Percentiles rank a stretch among this genome's conserved stretches.
phyloP scores from a whole-genome alignment of 2,797 vertebrate species.

The Manis crassicaudata region DNA sequence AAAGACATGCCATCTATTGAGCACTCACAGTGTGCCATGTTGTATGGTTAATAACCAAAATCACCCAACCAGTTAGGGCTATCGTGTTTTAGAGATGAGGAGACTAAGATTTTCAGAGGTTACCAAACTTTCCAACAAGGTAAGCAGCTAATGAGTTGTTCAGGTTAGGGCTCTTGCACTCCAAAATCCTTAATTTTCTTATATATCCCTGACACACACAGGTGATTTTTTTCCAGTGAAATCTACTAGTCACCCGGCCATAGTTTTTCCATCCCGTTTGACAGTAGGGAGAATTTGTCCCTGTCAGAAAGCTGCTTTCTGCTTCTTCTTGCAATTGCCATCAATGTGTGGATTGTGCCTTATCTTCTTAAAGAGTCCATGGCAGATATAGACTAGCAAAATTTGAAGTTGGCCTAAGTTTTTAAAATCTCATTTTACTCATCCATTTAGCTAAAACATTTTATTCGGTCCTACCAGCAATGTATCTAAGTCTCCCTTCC shows the following conservation, averaged over 20 bases:
- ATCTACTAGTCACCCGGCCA: not conserved
- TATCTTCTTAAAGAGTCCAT: not conserved
- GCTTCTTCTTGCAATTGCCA: not conserved
- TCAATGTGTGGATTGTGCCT: not conserved
- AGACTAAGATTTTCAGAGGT: not conserved
- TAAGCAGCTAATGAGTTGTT: not conserved
- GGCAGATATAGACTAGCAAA: not conserved
- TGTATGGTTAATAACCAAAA: not conserved
- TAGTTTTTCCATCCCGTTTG: not conserved
- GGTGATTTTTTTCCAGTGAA: not conserved
- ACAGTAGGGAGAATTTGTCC: not conserved
- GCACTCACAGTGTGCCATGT: not conserved
- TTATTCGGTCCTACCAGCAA: not conserved
- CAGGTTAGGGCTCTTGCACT: not conserved
- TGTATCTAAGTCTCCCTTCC: not conserved
- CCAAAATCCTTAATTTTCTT: not conserved
- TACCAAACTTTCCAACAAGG: slow-evolving; percentile 13
- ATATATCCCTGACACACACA: not conserved
- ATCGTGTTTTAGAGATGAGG: not conserved
- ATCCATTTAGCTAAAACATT: not conserved
- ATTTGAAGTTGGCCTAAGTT: not conserved
- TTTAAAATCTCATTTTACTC: not conserved
- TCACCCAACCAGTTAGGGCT: not conserved
- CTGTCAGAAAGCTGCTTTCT: not conserved
- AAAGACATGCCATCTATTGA: not conserved